Percentiles rank a stretch among this genome's conserved stretches.
Conservation (phyloP, 1,140 invertebrate species). For the Onthophagus taurus region DNA sequence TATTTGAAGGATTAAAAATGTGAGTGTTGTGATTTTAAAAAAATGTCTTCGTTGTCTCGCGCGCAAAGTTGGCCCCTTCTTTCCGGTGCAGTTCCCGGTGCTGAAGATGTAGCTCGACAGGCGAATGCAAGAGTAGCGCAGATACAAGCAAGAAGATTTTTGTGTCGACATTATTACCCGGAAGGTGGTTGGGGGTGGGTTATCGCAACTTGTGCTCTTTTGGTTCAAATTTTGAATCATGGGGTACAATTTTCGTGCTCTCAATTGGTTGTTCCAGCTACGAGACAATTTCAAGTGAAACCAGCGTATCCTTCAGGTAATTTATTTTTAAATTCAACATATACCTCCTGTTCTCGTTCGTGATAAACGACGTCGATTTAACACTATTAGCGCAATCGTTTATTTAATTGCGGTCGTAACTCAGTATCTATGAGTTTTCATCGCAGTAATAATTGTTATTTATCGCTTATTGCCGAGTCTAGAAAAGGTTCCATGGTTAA, state of each 20-base stretch:
- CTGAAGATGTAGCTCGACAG: slow-evolving; percentile 22
- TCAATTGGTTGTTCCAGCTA: slow-evolving; percentile 41
- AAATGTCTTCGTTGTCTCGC: slow-evolving; percentile 33
- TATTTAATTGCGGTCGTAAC: too few relatives aligned
- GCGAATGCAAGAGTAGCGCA: slow-evolving; percentile 22
- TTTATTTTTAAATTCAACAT: too few relatives aligned
- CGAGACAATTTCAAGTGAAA: slow-evolving; percentile 39
- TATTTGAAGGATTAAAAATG: too few relatives aligned
- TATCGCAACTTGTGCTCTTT: slow-evolving; percentile 52
- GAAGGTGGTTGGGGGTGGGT: slow-evolving; percentile 78
- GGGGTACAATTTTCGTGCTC: slow-evolving; percentile 53
- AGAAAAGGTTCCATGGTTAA: too few relatives aligned
- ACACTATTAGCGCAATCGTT: too few relatives aligned
- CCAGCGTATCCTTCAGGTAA: slow-evolving; percentile 33
- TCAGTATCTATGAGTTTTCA: too few relatives aligned
- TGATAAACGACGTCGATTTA: too few relatives aligned
- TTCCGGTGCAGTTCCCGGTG: slow-evolving; percentile 24
- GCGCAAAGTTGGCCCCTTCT: slow-evolving; percentile 35
- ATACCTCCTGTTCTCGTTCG: too few relatives aligned
- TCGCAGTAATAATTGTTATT: too few relatives aligned
- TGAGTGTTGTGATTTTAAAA: slow-evolving; percentile 9
- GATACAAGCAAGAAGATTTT: slow-evolving; percentile 30
- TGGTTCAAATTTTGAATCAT: slow-evolving; percentile 54
- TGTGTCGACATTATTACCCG: slow-evolving; percentile 59
- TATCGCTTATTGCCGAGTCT: too few relatives aligned